Evolutionary conservation across 2,797 vertebrate species (phyloP), one percentile per base, ranked within the genome.

Genomic region (Anomalospiza imberbis): DNA sequence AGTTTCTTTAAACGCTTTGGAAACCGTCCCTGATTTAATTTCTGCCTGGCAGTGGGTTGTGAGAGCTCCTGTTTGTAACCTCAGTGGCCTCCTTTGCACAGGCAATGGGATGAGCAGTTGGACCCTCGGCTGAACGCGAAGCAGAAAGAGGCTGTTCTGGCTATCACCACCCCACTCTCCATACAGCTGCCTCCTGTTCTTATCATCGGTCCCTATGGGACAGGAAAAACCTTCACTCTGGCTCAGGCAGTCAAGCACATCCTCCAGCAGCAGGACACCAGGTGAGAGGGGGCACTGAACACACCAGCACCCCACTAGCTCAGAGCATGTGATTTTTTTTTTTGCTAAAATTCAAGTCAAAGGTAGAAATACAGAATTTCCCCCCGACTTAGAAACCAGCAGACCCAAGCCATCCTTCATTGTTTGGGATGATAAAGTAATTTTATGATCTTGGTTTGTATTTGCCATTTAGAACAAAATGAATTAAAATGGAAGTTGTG

Each of bases 201-300:
- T 89, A 99, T 99, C 98, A 99, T 99, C 40, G 99, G 99, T 81
- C 99, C 99, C 93, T 99, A 99, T 48, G 99, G 99, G 97, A 99
- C 99, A 38, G 99, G 99, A 96, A 99, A 99, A 98, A 99, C 99
- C 5, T 99, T 99, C 98, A 99, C 99, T 34, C 98, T 99, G 97
- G 99, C 99, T 93, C 99, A 99, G 98, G 99, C 99, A 63, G 99
- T 99, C 97, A 99, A 99, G 97, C 99, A 99, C 97, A 99, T 99
- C 93, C 99, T 99, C 73, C 99, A 99, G 92, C 99, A 99, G 95
- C 99, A 99, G 88, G 98, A 98, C 75, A 98, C 98, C 96, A 99
- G 99, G 99, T 99, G 93, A 97, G 98, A 76, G 55, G 62, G 95
- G 76, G 25, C 78, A 4, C 44, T 74, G 57, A 81, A 13, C 14